phyloP scores from a whole-genome alignment of 1,140 invertebrate genomes.

The Chymomyza costata region DNA sequence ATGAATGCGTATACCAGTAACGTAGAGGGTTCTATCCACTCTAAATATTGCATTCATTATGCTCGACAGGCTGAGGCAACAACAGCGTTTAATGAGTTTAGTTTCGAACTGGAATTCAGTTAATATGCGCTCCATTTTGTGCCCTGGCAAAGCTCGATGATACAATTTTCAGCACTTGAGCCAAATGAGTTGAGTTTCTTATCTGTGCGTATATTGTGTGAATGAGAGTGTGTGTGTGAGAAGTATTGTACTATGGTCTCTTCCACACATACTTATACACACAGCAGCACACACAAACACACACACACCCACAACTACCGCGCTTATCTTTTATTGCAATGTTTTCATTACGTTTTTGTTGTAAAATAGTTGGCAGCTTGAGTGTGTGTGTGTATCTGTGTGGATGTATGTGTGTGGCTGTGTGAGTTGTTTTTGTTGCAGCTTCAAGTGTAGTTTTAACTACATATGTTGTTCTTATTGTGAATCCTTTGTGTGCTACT shows the following conservation, averaged over 20 bases:
- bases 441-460: background rate
- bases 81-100: conserved; percentile 64
- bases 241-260: conserved; percentile 44
- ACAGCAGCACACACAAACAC: background rate
- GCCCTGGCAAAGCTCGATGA: conserved; percentile 36
- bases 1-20: too few species aligned
- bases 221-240: too few species aligned
- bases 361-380: conserved; percentile 23
- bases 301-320: conserved; percentile 22
- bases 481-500: too few species aligned
- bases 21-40: too few species aligned
- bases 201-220: too few species aligned
- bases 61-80: background rate
- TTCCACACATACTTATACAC: conserved; percentile 5
- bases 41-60: too few species aligned
- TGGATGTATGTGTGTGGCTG: conserved; percentile 1
- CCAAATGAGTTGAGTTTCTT: conserved; percentile 57
- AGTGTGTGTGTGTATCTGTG: conserved; percentile 9
- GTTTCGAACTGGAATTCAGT: conserved; percentile 65
- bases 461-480: too few species aligned
- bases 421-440: conserved; percentile 20
- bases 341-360: conserved; percentile 51
- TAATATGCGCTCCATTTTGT: conserved; percentile 59
- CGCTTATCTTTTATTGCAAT: conserved; percentile 67
- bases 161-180: conserved; percentile 62